Evolutionary conservation across 2,113 vertebrate species (phyloP).

Genomic region (Cyrtonyx montezumae): DNA sequence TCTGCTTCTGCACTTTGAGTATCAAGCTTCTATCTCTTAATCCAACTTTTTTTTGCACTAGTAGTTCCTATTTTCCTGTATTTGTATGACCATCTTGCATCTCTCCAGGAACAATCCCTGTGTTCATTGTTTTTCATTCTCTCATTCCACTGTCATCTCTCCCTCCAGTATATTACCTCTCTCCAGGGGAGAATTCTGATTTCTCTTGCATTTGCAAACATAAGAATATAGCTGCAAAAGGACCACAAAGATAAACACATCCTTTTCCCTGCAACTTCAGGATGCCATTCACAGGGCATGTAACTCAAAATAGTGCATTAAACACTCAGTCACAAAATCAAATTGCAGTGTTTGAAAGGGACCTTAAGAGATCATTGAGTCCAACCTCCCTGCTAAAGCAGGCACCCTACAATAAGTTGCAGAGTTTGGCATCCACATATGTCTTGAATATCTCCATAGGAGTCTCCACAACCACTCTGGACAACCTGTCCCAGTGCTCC

Average conservation of each 20-base stretch:
- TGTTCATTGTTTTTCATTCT: not conserved
- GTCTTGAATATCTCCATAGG: too few relatives aligned
- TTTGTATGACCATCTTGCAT: not conserved
- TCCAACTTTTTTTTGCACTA: not conserved
- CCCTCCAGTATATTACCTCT: not conserved
- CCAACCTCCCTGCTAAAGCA: too few relatives aligned
- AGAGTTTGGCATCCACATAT: too few relatives aligned
- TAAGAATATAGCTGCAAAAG: not conserved
- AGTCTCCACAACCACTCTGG: too few relatives aligned
- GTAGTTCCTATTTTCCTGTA: not conserved
- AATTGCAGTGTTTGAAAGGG: too few relatives aligned
- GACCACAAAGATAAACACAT: not conserved
- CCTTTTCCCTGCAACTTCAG: not conserved
- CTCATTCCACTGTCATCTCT: not conserved
- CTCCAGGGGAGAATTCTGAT: fast-evolving
- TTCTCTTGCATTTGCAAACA: not conserved
- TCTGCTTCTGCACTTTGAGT: not conserved
- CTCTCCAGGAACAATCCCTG: not conserved
- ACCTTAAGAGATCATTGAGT: too few relatives aligned
- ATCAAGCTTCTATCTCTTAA: not conserved
- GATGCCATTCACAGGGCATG: not conserved
- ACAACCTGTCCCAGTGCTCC: too few relatives aligned
- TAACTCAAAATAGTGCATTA: not conserved
- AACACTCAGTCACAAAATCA: not conserved
- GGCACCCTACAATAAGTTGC: too few relatives aligned